Evolutionary conservation across 1,140 invertebrate species (phyloP).

Genomic region (Calliphora vicina): DNA sequence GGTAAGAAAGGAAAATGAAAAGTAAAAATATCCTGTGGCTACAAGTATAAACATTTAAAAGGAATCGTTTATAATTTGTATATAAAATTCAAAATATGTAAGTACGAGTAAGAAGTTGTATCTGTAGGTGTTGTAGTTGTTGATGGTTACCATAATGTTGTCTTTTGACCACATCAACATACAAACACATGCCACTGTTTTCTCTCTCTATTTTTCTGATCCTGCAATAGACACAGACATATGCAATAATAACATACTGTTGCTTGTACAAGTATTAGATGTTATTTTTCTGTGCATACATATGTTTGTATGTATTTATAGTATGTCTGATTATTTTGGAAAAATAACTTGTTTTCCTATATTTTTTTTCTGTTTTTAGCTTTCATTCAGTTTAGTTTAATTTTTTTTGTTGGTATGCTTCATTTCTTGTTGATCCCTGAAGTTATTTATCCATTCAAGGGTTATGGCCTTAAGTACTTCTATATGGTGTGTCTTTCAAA

Average conservation of each 20-base stretch:
- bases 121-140: slow-evolving; percentile 24
- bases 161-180: slow-evolving; percentile 14
- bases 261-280: neutral
- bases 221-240: neutral
- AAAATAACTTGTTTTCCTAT: slow-evolving; percentile 19
- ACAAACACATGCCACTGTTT: neutral
- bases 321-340: neutral
- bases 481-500: neutral
- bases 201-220: neutral
- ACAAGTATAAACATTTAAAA: slow-evolving; percentile 38
- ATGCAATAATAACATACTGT: neutral
- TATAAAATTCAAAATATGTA: neutral
- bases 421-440: slow-evolving; percentile 30
- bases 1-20: neutral
- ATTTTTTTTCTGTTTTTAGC: neutral
- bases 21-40: slow-evolving; percentile 29
- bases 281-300: too few species aligned
- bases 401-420: slow-evolving; percentile 5
- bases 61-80: slow-evolving; percentile 41
- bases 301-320: too few species aligned
- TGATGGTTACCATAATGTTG: slow-evolving; percentile 27
- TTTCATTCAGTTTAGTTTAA: neutral
- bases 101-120: neutral
- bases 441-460: slow-evolving; percentile 29
- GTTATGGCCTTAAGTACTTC: slow-evolving; percentile 23